Base-by-base conservation (phyloP, 2,113 vertebrate genomes). In the Coturnix japonica region DNA sequence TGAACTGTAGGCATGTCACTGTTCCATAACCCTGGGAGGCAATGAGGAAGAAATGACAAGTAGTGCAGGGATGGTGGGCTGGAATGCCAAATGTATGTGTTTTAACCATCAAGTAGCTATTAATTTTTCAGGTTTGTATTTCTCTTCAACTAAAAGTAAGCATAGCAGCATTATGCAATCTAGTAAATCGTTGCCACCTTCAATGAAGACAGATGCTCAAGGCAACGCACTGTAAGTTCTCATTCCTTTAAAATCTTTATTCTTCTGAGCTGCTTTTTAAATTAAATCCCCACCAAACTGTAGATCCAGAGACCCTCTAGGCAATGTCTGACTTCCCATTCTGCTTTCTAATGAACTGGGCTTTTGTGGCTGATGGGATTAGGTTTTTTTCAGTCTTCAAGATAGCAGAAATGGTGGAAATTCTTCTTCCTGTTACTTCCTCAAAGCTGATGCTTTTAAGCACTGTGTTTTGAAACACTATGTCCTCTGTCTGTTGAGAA, bases 141-240 rank as follows among this genome's bases (percentile, higher is more conserved):
- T 84, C 69, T 61, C 53, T 76, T 63, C 79, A 80, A 20, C 53
- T 65, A 44, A 59, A 66, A 35, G 39, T 90, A 61, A 88, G 41
- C 30, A 65, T 17, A 88, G 92, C 86, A 94, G 81, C 95, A 71
- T 90, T 86, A 49, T 84, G 82, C 91, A 91, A 57, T 46, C 83
- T 89, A 65, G 89, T 91, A 74, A 39, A 17, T 60, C 13, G 10
- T 72, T 91, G 74, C 59, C 82, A 72, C 89, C 83, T 69, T 87
- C 49, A n/a, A 0, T 39, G 92, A 86, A 81, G 76, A 63, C 67
- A 93, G 70, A 89, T 88, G 35, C 81, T 73, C 73, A 21, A 43
- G 53, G 85, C 77, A 53, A 53, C 60, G 60, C 39, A 81, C 91
- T 84, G 28, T 60, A 87, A 78, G 44, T 89, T 57, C 49, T 85